Evolutionary conservation across 1,140 invertebrate species (phyloP).

Genomic region (Saccostrea cuccullata): DNA sequence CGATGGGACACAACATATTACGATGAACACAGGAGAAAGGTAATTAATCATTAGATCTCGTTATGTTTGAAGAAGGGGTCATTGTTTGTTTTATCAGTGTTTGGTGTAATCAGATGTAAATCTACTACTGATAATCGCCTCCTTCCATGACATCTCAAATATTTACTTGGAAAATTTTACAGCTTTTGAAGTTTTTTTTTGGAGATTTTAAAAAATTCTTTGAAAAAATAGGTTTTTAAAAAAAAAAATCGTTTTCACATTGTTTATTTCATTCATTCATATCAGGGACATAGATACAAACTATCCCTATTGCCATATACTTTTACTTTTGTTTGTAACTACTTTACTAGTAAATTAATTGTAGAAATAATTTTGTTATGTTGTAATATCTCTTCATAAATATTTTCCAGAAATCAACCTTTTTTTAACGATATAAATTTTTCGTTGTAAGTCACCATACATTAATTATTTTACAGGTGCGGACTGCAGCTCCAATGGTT

Average conservation of each 20-base stretch:
- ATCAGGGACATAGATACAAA: no score
- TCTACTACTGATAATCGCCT: background rate
- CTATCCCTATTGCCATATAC: no score
- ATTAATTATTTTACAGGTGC: conserved; percentile 60
- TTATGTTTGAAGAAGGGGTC: background rate
- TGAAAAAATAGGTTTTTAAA: no score
- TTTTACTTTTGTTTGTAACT: no score
- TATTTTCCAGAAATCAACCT: no score
- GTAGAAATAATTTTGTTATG: no score
- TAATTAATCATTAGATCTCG: conserved; percentile 49
- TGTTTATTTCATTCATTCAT: no score
- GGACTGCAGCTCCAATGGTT: conserved; percentile 72
- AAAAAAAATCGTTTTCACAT: no score
- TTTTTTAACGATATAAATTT: no score
- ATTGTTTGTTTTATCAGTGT: conserved; percentile 27
- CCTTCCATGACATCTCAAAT: background rate
- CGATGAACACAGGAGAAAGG: conserved; percentile 75
- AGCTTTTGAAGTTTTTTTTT: background rate
- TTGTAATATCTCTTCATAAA: no score
- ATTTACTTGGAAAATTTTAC: background rate
- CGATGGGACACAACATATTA: conserved; percentile 77
- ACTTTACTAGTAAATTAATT: no score
- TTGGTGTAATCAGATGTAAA: background rate
- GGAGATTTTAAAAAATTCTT: background rate
- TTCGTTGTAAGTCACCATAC: background rate